Percentiles rank a stretch among this genome's conserved stretches.
Evolutionary conservation across 2,113 vertebrate species (phyloP).

Genomic region (Sceloporus undulatus): DNA sequence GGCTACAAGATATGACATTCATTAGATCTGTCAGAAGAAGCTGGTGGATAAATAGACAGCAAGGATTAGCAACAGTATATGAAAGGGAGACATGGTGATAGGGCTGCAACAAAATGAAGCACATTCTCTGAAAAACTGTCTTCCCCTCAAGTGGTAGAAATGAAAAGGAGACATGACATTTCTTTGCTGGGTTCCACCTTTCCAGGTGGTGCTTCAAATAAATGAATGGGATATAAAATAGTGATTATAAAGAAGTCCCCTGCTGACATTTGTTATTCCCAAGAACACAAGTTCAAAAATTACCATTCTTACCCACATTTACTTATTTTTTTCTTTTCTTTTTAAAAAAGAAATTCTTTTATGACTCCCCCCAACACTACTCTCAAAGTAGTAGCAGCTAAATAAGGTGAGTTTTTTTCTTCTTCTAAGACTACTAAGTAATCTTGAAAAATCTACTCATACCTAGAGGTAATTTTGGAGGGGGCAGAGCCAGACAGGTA

Average conservation of each 20-base stretch:
- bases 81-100: constrained; percentile 36
- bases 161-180: not conserved
- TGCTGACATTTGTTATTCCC: not conserved
- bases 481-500: not conserved
- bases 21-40: constrained; percentile 59
- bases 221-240: not conserved
- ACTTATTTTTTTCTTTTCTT: too few relatives aligned
- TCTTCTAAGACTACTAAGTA: too few relatives aligned
- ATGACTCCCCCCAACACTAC: too few relatives aligned
- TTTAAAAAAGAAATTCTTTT: too few relatives aligned
- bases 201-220: not conserved
- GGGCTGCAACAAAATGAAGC: not conserved
- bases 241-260: not conserved
- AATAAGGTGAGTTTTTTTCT: too few relatives aligned
- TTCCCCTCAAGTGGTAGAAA: constrained; percentile 35
- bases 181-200: not conserved
- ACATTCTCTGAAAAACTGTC: not conserved
- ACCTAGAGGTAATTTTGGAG: not conserved
- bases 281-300: too few relatives aligned
- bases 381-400: too few relatives aligned
- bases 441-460: not conserved
- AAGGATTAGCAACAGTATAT: constrained; percentile 37
- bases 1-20: constrained; percentile 50
- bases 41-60: constrained; percentile 47
- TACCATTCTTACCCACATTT: too few relatives aligned